These are phyloP conservation scores for Chunga burmeisteri DNA, from an alignment of 2,113 vertebrate genomes.

Conservation along the genomic window DNA sequence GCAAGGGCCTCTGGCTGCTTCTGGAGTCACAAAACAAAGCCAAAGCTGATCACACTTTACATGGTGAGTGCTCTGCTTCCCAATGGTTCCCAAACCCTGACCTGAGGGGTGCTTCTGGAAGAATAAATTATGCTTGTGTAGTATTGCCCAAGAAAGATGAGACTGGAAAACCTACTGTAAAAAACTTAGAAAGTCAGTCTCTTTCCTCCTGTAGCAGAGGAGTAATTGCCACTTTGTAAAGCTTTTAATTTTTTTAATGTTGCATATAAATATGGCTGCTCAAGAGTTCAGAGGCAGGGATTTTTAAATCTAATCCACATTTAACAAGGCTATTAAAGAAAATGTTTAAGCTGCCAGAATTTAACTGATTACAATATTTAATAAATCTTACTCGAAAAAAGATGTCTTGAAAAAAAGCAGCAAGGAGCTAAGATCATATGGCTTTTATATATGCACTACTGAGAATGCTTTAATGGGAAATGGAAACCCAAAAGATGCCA, in stretches of 20 bases:
- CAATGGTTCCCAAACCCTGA: not conserved
- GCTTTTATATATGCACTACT: constrained; percentile 23
- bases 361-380: constrained; percentile 76
- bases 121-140: not conserved
- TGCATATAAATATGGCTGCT: constrained; percentile 51
- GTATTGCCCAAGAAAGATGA: not conserved
- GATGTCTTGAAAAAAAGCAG: constrained; percentile 15
- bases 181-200: not conserved
- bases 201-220: not conserved
- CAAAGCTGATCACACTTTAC: not conserved
- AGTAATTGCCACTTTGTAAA: constrained; percentile 52
- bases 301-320: constrained; percentile 75
- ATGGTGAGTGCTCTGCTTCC: accelerated
- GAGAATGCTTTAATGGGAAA: constrained; percentile 60
- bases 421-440: constrained; percentile 19
- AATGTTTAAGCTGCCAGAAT: constrained; percentile 72
- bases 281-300: constrained; percentile 68
- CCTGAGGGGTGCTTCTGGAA: not conserved
- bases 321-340: constrained; percentile 77
- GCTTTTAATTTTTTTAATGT: constrained; percentile 40
- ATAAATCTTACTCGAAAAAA: constrained; percentile 58
- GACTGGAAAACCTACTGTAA: constrained; percentile 10
- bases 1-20: not conserved
- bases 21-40: accelerated
- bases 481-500: constrained; percentile 50